Conservation (phyloP, 2,113 vertebrate species). For the Tetrax tetrax region DNA sequence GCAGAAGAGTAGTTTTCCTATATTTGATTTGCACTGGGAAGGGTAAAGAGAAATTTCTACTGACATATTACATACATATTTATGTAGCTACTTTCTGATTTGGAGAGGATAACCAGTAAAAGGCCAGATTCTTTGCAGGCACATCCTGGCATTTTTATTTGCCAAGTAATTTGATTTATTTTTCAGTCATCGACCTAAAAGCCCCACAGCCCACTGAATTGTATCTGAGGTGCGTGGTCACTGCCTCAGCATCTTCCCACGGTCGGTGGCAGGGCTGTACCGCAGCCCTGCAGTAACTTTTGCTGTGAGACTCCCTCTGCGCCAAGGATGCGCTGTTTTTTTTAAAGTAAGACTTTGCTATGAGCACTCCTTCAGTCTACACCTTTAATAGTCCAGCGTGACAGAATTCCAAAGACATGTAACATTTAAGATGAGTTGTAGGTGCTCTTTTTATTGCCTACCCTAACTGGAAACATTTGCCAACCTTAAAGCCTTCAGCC, state of each 20-base stretch:
- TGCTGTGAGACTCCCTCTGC: slow-evolving; percentile 14
- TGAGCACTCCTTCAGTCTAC: not conserved
- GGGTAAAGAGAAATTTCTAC: not conserved
- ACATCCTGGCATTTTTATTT: not conserved
- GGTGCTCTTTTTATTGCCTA: not conserved
- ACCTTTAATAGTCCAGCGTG: not conserved
- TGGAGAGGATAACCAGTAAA: not conserved
- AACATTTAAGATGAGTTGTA: not conserved
- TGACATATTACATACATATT: not conserved
- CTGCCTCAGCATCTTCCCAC: not conserved
- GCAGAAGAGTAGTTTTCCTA: not conserved
- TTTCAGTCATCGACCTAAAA: not conserved
- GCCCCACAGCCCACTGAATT: not conserved
- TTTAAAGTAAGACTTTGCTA: not conserved
- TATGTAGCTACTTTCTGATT: not conserved
- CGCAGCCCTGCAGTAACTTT: not conserved
- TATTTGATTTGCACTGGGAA: not conserved
- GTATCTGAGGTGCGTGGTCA: not conserved
- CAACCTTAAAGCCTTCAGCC: not conserved
- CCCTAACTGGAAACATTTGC: not conserved
- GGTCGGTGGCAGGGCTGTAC: not conserved
- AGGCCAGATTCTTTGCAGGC: not conserved
- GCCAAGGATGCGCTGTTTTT: not conserved
- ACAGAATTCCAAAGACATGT: not conserved
- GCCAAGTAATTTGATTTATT: not conserved